These are phyloP conservation scores for Catharus bicknelli DNA, from an alignment of 2,113 vertebrate species.

Conservation along the genomic window DNA sequence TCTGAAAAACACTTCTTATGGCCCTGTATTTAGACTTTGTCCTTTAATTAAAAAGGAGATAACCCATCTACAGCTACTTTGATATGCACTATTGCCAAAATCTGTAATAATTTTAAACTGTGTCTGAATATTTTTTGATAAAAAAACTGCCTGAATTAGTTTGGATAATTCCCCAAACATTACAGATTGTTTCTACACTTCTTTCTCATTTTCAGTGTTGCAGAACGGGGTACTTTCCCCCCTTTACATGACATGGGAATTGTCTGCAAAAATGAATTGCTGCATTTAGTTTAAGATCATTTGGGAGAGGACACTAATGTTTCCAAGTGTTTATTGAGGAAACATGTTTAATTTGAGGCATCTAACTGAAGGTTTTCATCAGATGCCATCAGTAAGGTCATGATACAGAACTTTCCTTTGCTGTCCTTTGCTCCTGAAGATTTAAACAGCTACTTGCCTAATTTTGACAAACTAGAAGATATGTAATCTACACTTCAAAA, in stretches of 20 bases:
- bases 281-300: neutral
- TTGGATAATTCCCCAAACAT: neutral
- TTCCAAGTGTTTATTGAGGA: neutral
- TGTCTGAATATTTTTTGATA: neutral
- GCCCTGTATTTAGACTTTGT: neutral
- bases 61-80: neutral
- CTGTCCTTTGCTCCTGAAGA: neutral
- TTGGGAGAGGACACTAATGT: neutral
- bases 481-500: slow-evolving; percentile 47
- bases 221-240: neutral
- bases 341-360: neutral
- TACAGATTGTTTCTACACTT: neutral
- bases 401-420: neutral
- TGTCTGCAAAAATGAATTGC: accelerated
- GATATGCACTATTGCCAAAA: neutral
- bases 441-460: slow-evolving; percentile 52
- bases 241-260: neutral
- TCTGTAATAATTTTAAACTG: neutral
- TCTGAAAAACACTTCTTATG: neutral
- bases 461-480: slow-evolving; percentile 47
- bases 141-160: neutral
- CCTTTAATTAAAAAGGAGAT: neutral
- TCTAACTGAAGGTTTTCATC: neutral
- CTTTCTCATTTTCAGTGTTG: neutral
- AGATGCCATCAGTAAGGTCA: neutral